These are phyloP conservation scores for Eulemur rubriventer DNA, from an alignment of 2,797 vertebrate species.

Conservation along the genomic window DNA sequence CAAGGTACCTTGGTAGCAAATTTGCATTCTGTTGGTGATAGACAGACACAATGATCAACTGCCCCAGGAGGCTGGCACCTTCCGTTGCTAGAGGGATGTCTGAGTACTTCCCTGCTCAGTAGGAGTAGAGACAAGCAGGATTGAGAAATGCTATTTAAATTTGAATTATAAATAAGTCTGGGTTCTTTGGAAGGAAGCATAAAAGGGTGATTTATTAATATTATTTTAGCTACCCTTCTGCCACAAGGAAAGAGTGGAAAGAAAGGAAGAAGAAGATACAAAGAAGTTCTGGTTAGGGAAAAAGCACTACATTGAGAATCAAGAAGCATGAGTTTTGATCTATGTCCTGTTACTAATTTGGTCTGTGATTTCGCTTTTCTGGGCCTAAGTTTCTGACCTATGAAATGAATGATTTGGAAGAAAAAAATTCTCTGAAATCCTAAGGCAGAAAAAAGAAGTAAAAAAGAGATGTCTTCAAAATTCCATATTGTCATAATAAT, in stretches of 20 bases:
- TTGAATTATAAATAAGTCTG: not conserved
- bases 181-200: not conserved
- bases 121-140: not conserved
- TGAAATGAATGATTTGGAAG: constrained; percentile 16
- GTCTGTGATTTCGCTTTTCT: constrained; percentile 25
- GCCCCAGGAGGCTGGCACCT: not conserved
- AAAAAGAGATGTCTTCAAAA: not conserved
- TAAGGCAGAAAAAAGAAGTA: not conserved
- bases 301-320: not conserved
- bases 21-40: constrained; percentile 35
- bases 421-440: not conserved
- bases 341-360: not conserved
- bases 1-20: not conserved
- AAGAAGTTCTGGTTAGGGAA: not conserved
- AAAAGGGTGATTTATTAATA: not conserved
- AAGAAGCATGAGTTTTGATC: not conserved
- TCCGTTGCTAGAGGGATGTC: not conserved
- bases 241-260: not conserved
- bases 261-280: not conserved
- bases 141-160: constrained; percentile 26
- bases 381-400: constrained; percentile 3
- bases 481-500: not conserved
- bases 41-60: not conserved
- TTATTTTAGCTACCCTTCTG: not conserved
- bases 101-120: not conserved